Evolutionary conservation across 2,113 vertebrate genomes (phyloP).

Genomic region (Turnix velox): DNA sequence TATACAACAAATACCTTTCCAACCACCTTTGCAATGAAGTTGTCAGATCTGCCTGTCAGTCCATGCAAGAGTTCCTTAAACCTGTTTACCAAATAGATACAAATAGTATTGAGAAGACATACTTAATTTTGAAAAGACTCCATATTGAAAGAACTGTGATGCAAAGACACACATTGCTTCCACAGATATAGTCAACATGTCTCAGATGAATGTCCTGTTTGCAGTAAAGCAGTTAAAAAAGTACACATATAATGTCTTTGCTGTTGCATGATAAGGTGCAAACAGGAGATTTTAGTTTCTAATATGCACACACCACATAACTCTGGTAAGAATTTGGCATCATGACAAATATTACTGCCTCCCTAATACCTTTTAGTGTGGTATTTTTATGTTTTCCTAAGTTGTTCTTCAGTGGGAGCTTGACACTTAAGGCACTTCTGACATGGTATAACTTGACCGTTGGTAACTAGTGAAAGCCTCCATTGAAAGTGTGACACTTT

Average conservation of each 20-base stretch:
- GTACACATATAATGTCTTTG: background rate
- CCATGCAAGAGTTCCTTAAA: background rate
- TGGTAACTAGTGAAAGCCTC: background rate
- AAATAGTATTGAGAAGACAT: background rate
- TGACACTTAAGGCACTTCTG: background rate
- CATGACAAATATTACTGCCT: background rate
- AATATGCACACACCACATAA: fast-evolving
- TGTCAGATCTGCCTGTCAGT: background rate
- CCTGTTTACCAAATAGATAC: background rate
- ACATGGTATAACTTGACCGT: background rate
- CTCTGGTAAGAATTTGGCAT: background rate
- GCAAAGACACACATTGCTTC: background rate
- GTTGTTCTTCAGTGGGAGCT: background rate
- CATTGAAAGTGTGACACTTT: background rate
- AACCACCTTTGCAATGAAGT: background rate
- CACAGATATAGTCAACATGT: background rate
- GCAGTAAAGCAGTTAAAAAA: background rate
- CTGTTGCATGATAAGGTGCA: background rate
- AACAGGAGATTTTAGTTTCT: background rate
- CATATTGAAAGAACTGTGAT: background rate
- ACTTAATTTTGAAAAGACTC: background rate
- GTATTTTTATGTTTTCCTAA: background rate
- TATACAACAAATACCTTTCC: background rate
- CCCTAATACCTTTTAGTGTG: background rate
- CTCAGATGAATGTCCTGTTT: background rate